phyloP scores from a whole-genome alignment of 2,888 invertebrate genomes.

The Eutolmus rufibarbis region DNA sequence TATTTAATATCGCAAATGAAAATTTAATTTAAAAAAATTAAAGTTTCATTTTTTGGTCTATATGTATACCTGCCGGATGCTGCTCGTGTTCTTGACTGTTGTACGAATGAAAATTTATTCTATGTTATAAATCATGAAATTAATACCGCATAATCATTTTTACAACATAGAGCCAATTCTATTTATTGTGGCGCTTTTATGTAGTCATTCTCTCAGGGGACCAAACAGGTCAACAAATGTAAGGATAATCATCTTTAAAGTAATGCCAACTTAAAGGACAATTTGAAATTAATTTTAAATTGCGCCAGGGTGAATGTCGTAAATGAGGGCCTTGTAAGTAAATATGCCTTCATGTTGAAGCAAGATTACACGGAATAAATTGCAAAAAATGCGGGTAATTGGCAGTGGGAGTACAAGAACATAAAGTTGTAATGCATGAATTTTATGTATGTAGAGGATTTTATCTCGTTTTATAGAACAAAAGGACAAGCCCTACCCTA shows the following conservation, averaged over 20 bases:
- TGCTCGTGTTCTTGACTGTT: too few relatives aligned
- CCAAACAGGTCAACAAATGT: background rate
- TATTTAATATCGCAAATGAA: too few relatives aligned
- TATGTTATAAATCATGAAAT: background rate
- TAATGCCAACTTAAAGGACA: background rate
- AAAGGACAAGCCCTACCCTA: background rate
- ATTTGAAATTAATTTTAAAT: background rate
- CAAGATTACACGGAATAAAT: background rate
- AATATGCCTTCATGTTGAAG: background rate
- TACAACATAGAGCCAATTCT: background rate
- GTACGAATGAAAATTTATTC: background rate
- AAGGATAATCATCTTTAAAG: background rate
- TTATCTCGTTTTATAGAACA: background rate
- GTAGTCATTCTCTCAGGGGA: background rate
- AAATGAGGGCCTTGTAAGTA: background rate
- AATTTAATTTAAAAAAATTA: too few relatives aligned
- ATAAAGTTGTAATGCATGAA: background rate
- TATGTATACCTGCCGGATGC: too few relatives aligned
- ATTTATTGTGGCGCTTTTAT: background rate
- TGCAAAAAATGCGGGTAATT: background rate
- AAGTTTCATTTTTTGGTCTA: too few relatives aligned
- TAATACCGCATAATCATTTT: background rate
- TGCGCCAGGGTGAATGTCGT: background rate
- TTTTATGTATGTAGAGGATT: background rate
- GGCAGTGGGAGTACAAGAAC: background rate